Percentiles rank a stretch among this genome's conserved stretches.
These are phyloP conservation scores for human (Homo sapiens) DNA, from an alignment of 2,113 vertebrate species.

Conservation along the genomic window DNA sequence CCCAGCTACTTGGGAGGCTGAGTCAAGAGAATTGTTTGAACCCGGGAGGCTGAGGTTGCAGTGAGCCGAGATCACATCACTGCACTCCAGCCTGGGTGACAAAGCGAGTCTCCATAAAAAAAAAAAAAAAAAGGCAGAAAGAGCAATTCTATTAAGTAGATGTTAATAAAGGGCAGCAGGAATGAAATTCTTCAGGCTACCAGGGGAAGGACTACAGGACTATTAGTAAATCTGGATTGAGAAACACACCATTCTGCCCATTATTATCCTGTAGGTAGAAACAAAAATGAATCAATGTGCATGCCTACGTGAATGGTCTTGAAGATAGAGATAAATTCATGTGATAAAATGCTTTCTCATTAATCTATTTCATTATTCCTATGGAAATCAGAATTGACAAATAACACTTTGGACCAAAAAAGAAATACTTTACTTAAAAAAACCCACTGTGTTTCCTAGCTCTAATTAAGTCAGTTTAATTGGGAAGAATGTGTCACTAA, in stretches of 20 bases:
- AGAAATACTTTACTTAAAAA: background rate
- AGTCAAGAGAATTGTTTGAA: too few relatives aligned
- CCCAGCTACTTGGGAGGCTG: too few relatives aligned
- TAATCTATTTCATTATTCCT: background rate
- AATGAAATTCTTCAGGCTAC: background rate
- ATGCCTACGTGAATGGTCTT: background rate
- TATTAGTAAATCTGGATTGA: background rate
- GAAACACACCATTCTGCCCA: background rate
- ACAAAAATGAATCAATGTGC: background rate
- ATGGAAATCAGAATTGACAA: background rate
- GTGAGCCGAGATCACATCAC: too few relatives aligned
- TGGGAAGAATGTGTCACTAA: background rate
- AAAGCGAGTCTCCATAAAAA: too few relatives aligned
- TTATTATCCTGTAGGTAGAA: background rate
- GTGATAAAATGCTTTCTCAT: background rate
- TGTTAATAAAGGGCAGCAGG: background rate
- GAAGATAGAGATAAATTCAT: background rate
- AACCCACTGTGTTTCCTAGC: background rate
- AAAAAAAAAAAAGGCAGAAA: background rate
- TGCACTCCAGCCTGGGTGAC: too few relatives aligned
- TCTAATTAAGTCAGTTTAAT: slow-evolving; percentile 1
- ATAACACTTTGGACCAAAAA: background rate
- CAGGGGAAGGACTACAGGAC: background rate
- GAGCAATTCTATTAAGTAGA: background rate
- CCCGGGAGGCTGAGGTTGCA: too few relatives aligned